Base-by-base conservation (phyloP, 2,888 invertebrate species). In the Polydrusus cervinus region DNA sequence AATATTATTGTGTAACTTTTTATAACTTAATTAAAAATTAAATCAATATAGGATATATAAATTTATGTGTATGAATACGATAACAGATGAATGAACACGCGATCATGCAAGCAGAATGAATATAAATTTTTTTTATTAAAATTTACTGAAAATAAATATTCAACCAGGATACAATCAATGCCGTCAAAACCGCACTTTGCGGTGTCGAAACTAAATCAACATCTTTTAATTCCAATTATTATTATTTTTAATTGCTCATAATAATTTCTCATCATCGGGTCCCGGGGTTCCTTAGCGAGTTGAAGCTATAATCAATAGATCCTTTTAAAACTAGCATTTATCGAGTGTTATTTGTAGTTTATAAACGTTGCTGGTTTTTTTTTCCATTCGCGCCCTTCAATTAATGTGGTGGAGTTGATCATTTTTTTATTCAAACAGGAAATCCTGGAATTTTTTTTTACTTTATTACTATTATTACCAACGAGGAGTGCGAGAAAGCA, bases 141-240 rank as follows among this genome's bases (percentile, higher is more conserved):
- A 38, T 60, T 14, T 18, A 30, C 38, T 60, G 16, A 66, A 66
- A 53, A 38, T 53, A 43, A 57, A 68, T 57, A 68, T 68, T 43
- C 67, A 55, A 57, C 67, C 67, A 68, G 67, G 67, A 68, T 68
- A 20, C 14, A 55, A 38, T 53, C 67, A 68, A 68, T 68, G 57
- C 45, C 67, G 43, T 38, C 16, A 66, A 66, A 66, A 66, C 66
- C 66, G 40, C 66, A 66, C 25, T 7, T 8, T 8, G 64, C 64
- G 64, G 53, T 53, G 53, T 66, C 53, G 38, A 66, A 66, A 66
- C 53, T 66, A 53, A 66, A 66, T 53, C 66, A 57, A 57, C 67
- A 57, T 25, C n/a, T 68, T 45, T 68, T 57, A 68, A 68, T 68
- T 43, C 10, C 55, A 55, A 40, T 55, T 45, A 68, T 57, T 53